Evolutionary conservation across 2,888 invertebrate genomes (phyloP), one percentile per base, ranked within the genome.

Genomic region (Isotomurus palustris): DNA sequence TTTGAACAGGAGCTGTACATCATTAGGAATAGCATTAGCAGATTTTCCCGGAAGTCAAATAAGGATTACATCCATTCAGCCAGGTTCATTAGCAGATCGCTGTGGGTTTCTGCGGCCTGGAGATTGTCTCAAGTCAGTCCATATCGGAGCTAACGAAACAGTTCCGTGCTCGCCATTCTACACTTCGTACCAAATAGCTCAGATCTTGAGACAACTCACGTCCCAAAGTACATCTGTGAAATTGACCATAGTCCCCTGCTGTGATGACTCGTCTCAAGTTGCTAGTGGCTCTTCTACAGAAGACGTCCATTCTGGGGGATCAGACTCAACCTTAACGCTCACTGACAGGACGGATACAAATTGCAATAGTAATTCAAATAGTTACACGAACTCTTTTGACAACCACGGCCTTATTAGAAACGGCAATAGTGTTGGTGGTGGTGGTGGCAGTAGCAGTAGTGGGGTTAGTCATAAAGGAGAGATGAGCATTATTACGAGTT

Each of bases 171-270:
- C 70, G 14, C 65, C 65, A 2, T 62, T 56, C 32, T 68, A 69
- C 43, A 67, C 62, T 6, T 67, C 66, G 1, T 66, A 55, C 49
- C 67, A 70, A 63, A 60, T 67, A 29, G 70, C 70, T 32, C 65
- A 68, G 53, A 67, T 70, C n/a, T 54, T 70, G 8, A 50, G 68
- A 43, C 59, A 63, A 55, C 22, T 70, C 2, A 61, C 69, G 1
- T 44, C 56, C 1, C 61, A 59, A 17, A 44, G 60, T 40, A 32
- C 58, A 22, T 57, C 66, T 2, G 53, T 68, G 3, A 64, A 60
- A 25, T 48, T 70, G n/a, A 67, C 70, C 4, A 64, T 70, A 27
- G 38, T 67, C 17, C 70, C 70, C 2, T 45, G 35, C 28, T 57
- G 54, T 51, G 53, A 54, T 36, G 55, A 54, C 45, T 38, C 56